Evolutionary conservation across 2,113 vertebrate genomes (phyloP).

Genomic region (Phylloscopus trochilus): DNA sequence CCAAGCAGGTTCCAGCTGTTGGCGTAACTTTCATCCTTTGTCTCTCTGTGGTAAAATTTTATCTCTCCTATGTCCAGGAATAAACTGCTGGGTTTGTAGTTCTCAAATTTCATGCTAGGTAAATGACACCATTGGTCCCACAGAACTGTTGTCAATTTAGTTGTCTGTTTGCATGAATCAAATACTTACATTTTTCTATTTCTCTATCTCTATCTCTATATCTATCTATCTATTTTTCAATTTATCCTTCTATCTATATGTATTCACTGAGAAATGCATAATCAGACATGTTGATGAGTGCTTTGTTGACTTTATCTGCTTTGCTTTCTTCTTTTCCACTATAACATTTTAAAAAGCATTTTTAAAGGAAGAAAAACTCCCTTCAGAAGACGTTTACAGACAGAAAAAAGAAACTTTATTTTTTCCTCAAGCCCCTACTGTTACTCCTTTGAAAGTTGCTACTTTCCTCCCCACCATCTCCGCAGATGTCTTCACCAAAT

Average conservation of each 20-base stretch:
- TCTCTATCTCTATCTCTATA: not conserved
- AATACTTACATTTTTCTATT: not conserved
- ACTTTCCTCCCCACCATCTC: not conserved
- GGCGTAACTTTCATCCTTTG: not conserved
- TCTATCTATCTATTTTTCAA: not conserved
- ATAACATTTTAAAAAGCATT: not conserved
- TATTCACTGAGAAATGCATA: not conserved
- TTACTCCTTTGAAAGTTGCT: not conserved
- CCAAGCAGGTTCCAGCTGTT: not conserved
- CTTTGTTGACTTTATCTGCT: not conserved
- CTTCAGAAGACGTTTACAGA: not conserved
- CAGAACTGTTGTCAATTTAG: not conserved
- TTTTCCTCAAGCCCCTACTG: not conserved
- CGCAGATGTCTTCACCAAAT: constrained; percentile 16
- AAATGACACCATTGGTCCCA: not conserved
- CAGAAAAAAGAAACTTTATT: not conserved
- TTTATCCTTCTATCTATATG: not conserved
- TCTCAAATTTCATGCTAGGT: not conserved
- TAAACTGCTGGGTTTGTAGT: not conserved
- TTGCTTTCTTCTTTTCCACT: not conserved
- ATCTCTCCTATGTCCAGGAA: not conserved
- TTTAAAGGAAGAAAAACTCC: not conserved
- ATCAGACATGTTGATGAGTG: not conserved
- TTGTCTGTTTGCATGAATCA: not conserved
- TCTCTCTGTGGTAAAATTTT: not conserved